Evolutionary conservation across 1,140 invertebrate genomes (phyloP).

Genomic region (Pseudomyrmex gracilis): DNA sequence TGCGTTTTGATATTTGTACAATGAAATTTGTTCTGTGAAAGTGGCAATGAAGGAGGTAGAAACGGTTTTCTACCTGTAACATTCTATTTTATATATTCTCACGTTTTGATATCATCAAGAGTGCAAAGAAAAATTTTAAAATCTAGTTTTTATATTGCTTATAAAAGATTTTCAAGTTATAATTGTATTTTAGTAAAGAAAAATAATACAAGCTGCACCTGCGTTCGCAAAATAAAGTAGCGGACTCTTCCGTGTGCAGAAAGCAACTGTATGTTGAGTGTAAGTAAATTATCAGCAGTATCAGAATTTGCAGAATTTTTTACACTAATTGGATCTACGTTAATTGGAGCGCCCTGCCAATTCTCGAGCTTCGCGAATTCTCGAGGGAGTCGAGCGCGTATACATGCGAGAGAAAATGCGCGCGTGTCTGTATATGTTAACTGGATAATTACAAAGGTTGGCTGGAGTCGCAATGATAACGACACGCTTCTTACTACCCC

Average conservation of each 20-base stretch:
- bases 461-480: conserved; percentile 16
- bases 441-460: conserved; percentile 46
- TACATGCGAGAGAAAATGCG: conserved; percentile 18
- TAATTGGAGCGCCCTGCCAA: conserved; percentile 41
- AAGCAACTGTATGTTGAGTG: conserved; percentile 10
- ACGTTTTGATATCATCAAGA: conserved; percentile 2
- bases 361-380: conserved; percentile 8
- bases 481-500: conserved; percentile 14
- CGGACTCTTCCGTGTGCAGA: not conserved
- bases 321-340: conserved; percentile 51
- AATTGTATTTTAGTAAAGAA: not conserved
- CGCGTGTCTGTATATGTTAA: not conserved
- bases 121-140: not conserved
- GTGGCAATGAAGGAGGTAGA: not conserved
- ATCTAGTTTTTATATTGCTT: not conserved
- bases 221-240: conserved; percentile 26
- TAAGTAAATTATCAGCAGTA: conserved; percentile 50
- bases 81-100: not conserved
- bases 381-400: not conserved
- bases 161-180: not conserved
- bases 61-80: not conserved
- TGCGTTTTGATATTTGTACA: conserved; percentile 33
- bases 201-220: conserved; percentile 13
- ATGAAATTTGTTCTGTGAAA: conserved; percentile 42
- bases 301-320: conserved; percentile 30